Percentiles rank a stretch among this genome's conserved stretches.
These are phyloP conservation scores for Picathartes gymnocephalus DNA, from an alignment of 2,113 vertebrate genomes.

Conservation along the genomic window DNA sequence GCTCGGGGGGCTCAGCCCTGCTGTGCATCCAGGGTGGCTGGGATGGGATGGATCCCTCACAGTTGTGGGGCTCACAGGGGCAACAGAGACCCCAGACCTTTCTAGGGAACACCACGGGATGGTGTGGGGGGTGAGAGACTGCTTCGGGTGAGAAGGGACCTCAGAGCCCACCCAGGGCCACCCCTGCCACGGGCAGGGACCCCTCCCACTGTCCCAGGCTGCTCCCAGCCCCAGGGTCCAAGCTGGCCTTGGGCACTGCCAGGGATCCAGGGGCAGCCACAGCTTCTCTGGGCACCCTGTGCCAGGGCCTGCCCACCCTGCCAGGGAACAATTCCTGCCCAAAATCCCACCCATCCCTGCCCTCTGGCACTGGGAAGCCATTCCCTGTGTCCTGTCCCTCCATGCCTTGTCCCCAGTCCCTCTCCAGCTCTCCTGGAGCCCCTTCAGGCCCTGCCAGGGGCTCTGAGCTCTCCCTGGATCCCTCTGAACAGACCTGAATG, in stretches of 20 bases:
- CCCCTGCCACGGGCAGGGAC: not conserved
- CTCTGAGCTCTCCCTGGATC: not conserved
- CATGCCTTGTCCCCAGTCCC: not conserved
- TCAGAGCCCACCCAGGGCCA: not conserved
- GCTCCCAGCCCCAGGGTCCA: not conserved
- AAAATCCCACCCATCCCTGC: not conserved
- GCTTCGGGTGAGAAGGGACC: not conserved
- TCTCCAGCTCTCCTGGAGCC: not conserved
- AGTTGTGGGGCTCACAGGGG: not conserved
- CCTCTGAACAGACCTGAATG: too few species aligned
- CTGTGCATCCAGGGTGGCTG: fast-evolving
- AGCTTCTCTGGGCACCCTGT: not conserved
- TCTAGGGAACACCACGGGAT: fast-evolving
- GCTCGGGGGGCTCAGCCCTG: fast-evolving
- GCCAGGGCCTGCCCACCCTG: not conserved
- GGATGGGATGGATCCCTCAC: not conserved
- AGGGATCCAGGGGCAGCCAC: not conserved
- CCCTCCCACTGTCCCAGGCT: not conserved
- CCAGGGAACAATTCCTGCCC: not conserved
- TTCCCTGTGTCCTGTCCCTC: not conserved
- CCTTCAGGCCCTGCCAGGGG: not conserved
- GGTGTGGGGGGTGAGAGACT: not conserved
- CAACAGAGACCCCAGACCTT: not conserved
- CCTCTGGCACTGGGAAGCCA: not conserved
- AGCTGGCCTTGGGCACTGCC: not conserved